Percentiles rank a stretch among this genome's conserved stretches.
Evolutionary conservation across 2,113 vertebrate genomes (phyloP).

Genomic region (Egretta garzetta): DNA sequence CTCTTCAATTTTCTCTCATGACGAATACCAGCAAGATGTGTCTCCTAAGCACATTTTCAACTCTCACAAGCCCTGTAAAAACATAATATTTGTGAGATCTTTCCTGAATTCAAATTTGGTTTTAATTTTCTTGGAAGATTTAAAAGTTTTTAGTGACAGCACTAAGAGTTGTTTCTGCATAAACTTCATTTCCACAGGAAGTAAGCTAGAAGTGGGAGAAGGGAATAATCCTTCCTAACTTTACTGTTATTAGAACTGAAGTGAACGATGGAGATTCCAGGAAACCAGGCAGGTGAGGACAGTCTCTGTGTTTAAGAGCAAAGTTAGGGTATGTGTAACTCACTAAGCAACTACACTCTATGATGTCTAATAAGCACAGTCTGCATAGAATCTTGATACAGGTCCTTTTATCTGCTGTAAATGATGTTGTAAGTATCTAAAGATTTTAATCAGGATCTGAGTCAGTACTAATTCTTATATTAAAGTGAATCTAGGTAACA

Average conservation of each 20-base stretch:
- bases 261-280: neutral
- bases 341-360: neutral
- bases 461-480: neutral
- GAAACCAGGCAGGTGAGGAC: neutral
- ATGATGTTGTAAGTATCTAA: neutral
- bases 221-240: neutral
- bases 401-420: neutral
- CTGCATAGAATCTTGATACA: neutral
- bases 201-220: neutral
- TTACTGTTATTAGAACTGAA: neutral
- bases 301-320: neutral
- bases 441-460: neutral
- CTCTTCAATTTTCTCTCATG: neutral
- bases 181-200: neutral
- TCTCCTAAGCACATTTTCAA: neutral
- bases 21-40: neutral
- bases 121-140: neutral
- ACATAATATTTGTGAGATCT: neutral
- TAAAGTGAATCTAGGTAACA: accelerated
- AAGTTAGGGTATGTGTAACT: neutral
- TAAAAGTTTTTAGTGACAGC: neutral
- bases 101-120: neutral
- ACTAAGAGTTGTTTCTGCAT: neutral
- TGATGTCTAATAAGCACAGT: neutral
- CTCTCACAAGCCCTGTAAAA: neutral